Evolutionary conservation across 2,113 vertebrate species (phyloP), one percentile per base, ranked within the genome.

Genomic region (Amblyopsis rosae): DNA sequence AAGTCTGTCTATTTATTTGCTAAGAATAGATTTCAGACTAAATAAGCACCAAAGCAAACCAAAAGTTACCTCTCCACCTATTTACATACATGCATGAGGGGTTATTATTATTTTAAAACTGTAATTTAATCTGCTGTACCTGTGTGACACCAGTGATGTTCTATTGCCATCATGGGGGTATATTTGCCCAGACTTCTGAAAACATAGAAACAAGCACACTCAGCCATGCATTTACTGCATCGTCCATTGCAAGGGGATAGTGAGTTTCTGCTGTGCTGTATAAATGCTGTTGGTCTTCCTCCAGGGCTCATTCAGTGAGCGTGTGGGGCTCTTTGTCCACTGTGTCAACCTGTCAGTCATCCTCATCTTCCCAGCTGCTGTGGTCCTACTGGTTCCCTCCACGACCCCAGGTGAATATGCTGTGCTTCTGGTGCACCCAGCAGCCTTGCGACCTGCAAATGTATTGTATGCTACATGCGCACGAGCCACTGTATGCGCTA

Each of bases 381-480:
- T 95, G 76, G 90, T 95, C 19, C 89, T 96, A 17, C 45, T 83
- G 33, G 88, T 96, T 5, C 82, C 89, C 33, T 95, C 94, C 62
- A 82, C 95, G 75, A 96, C 95, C 19, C 93, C 95, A 93, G 94
- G 96, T 96, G 88, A 87, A 80, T 48, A 65, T 60, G 5, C 50
- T 67, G 35, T 41, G 6, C 35, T 8, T 41, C 35, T 41, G 7
- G 35, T 41, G 1, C 4, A 41, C 35, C 6, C 35, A 41, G 35
- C 9, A 58, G 12, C n/a, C 56, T 67, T 55, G 61, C 55, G 62
- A 15, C 47, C 54, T 16, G 12, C 12, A 47, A 17, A 16, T 4
- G 12, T 32, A 16, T 35, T 8, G 33, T 7, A 26, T 11, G 11
- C 17, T 19, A 4, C 12, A 13, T 13, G 45, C 32, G 6, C 35